A percentile compares a stretch with the other conserved stretches of the same genome.
These are phyloP conservation scores for Leptogaster cylindrica DNA, from an alignment of 2,888 invertebrate species.

Conservation along the genomic window DNA sequence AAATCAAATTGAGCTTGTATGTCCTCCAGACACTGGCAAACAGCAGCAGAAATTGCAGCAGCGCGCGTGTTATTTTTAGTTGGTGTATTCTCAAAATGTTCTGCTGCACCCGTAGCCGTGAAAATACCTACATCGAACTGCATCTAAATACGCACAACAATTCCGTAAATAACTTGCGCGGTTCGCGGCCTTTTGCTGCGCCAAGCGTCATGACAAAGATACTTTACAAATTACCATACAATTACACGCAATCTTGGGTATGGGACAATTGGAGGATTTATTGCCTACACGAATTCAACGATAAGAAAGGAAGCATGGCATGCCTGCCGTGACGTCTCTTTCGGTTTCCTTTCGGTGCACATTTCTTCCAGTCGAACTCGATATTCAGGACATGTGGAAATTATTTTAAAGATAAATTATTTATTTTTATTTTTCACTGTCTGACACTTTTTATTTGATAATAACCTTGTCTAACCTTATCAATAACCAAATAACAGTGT, in stretches of 20 bases:
- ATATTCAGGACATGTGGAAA: no score
- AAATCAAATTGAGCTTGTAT: neutral
- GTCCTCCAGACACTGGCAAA: no score
- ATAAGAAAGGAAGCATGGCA: neutral
- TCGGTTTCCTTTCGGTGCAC: neutral
- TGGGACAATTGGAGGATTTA: conserved; percentile 2
- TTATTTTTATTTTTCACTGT: no score
- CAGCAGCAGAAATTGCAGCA: neutral
- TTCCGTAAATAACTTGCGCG: neutral
- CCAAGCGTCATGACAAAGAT: neutral
- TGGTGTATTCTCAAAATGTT: neutral
- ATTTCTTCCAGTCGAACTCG: neutral
- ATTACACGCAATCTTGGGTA: conserved; percentile 4
- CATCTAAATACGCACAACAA: neutral
- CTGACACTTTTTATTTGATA: no score
- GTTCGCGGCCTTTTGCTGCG: neutral
- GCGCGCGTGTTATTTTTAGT: neutral
- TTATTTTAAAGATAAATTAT: no score
- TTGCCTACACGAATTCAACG: neutral
- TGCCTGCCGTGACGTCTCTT: neutral
- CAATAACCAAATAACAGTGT: no score
- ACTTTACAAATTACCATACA: conserved; percentile 17
- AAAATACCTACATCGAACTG: conserved; percentile 4
- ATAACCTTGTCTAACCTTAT: no score
- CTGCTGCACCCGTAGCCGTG: neutral